Evolutionary conservation across 1,140 invertebrate species (phyloP), one percentile per base, ranked within the genome.

Genomic region (Limonius californicus): DNA sequence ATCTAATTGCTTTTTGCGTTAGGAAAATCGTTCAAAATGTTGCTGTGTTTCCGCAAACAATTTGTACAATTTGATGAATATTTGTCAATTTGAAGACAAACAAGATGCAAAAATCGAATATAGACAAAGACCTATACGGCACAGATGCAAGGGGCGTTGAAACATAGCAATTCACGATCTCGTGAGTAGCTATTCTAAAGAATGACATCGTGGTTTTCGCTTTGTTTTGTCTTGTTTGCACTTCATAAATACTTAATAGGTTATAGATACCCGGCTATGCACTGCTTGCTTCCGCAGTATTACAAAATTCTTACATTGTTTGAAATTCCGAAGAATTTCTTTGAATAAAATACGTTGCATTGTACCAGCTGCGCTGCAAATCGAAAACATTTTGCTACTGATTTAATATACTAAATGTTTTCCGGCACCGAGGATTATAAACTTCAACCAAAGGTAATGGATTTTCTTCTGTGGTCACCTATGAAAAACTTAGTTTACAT

Each of bases 191-290:
- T 58, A 61, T 54, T 27, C 42, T 19, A 39, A 56, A 57, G 53
- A 63, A 63, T 67, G 61, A 67, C 61, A 64, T 67, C 61, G 65
- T 67, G 65, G 57, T 67, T 55, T 66, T 57, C 16, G 8, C 53
- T 60, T 64, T 63, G 60, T 59, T 53, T 67, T 61, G 61, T 62
- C 54, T 62, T 61, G 43, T 66, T 62, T 62, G 61, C 64, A 66
- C 64, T 66, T 65, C 59, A 64, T 64, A 64, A 64, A 64, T 64
- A 64, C 47, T 59, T 64, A 58, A 64, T 64, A 32, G 62, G 57
- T 64, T 64, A 64, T 59, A 54, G 57, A 27, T 39, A 59, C 59
- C 27, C 21, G 47, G 59, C 47, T 61, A 61, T 61, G 59, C 50
- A 35, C 59, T 35, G 47, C 54, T 61, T 45, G 59, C 50, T 61